A percentile compares a stretch with the other conserved stretches of the same genome.
Evolutionary conservation across 2,113 vertebrate genomes (phyloP).

Genomic region (Hippopotamus amphibius): DNA sequence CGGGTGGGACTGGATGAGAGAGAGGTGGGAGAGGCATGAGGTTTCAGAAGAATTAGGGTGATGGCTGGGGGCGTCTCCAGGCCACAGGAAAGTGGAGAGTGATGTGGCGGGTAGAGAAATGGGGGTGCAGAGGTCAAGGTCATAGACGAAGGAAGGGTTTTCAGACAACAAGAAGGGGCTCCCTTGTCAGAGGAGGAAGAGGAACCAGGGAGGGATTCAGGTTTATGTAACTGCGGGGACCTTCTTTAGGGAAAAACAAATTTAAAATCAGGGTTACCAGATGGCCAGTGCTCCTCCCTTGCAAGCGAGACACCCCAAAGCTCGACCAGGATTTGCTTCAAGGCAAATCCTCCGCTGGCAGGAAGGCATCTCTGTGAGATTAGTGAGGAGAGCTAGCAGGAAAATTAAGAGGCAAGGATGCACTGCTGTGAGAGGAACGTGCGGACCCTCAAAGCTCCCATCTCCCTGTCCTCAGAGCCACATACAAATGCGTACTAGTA

Average conservation of each 20-base stretch:
- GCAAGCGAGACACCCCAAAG: not conserved
- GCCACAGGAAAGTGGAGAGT: not conserved
- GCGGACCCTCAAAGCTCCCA: not conserved
- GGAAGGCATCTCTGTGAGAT: not conserved
- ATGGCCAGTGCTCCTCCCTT: not conserved
- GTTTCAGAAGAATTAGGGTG: not conserved
- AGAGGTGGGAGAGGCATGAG: not conserved
- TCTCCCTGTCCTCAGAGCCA: not conserved
- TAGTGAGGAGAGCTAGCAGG: not conserved
- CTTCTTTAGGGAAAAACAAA: not conserved
- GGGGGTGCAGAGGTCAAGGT: not conserved
- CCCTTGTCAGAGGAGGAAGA: not conserved
- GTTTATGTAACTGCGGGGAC: not conserved
- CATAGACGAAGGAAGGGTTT: not conserved
- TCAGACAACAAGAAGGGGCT: not conserved
- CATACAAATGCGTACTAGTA: rapidly evolving
- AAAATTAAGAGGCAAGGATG: not conserved
- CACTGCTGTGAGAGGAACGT: not conserved
- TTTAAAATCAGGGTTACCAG: not conserved
- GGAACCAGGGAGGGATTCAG: no score
- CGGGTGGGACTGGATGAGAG: not conserved
- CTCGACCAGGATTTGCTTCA: not conserved
- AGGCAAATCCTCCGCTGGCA: not conserved
- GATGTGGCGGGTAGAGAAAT: not conserved
- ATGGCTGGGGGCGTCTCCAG: not conserved